A percentile compares a stretch with the other conserved stretches of the same genome.
Evolutionary conservation across 1,140 invertebrate species (phyloP).

Genomic region (Drosophila albomicans): DNA sequence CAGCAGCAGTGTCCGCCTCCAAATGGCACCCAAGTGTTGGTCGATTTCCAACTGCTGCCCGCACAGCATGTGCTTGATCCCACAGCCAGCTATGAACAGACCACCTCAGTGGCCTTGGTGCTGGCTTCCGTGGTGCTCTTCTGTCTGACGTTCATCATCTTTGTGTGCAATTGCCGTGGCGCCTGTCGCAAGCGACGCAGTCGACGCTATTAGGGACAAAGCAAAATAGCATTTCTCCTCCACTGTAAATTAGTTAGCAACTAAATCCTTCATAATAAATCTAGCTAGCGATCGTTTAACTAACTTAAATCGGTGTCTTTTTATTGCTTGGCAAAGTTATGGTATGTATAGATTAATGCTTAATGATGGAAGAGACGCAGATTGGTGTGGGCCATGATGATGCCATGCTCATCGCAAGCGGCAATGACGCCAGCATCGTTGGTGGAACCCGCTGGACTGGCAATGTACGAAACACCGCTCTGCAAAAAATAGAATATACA

Average conservation of each 20-base stretch:
- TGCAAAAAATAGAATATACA: conserved; percentile 85
- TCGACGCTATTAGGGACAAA: conserved; percentile 53
- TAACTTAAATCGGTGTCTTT: conserved; percentile 59
- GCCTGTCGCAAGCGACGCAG: conserved; percentile 72
- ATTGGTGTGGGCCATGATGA: conserved; percentile 95
- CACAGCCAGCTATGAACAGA: conserved; percentile 85
- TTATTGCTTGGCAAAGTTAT: conserved; percentile 32
- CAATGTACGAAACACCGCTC: conserved; percentile 97
- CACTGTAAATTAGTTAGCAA: conserved; percentile 65
- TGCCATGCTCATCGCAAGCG: conserved; percentile 96
- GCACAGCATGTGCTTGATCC: conserved; percentile 85
- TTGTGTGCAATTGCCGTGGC: conserved; percentile 87
- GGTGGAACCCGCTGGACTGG: conserved; percentile 96
- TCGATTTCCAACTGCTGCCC: conserved; percentile 86
- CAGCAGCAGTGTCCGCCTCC: conserved; percentile 91
- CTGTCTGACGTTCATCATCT: conserved; percentile 86
- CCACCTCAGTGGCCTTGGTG: conserved; percentile 86
- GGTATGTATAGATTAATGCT: conserved; percentile 56
- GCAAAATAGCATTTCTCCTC: conserved; percentile 18
- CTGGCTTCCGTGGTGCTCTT: conserved; percentile 87
- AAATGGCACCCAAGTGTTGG: conserved; percentile 90
- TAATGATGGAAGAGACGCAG: conserved; percentile 98
- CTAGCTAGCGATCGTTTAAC: conserved; percentile 69
- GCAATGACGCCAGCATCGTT: conserved; percentile 96
- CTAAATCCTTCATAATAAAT: conserved; percentile 68